phyloP scores from a whole-genome alignment of 1,140 invertebrate genomes.

The Coenobita brevimanus region DNA sequence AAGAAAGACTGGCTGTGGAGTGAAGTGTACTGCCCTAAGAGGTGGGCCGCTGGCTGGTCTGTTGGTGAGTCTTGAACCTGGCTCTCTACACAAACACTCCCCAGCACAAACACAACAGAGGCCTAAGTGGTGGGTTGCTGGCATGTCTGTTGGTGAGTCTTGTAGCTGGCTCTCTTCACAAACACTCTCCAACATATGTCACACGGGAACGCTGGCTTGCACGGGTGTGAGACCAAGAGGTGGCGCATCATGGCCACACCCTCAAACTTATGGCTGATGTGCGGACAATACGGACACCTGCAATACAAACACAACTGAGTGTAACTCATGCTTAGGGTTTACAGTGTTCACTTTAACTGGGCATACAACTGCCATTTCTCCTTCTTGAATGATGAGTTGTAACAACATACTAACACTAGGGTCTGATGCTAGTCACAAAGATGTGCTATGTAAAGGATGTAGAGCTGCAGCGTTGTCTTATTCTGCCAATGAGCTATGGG shows the following conservation, averaged over 20 bases:
- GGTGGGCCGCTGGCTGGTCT: constrained; percentile 16
- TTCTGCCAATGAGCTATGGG: too few species aligned
- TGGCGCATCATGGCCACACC: constrained; percentile 60
- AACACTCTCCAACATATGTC: constrained; percentile 52
- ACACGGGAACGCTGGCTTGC: constrained; percentile 59
- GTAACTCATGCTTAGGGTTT: neutral
- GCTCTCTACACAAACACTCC: constrained; percentile 49
- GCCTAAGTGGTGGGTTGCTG: constrained; percentile 21
- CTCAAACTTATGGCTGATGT: constrained; percentile 50
- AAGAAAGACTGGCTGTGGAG: neutral
- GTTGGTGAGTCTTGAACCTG: constrained; percentile 49
- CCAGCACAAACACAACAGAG: constrained; percentile 20
- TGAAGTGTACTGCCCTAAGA: neutral
- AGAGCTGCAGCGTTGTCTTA: too few species aligned
- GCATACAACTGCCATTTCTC: neutral
- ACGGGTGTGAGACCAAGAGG: constrained; percentile 49
- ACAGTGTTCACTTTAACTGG: too few species aligned
- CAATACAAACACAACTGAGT: neutral
- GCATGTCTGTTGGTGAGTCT: constrained; percentile 44
- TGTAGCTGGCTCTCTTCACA: constrained; percentile 45
- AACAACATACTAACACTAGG: too few species aligned
- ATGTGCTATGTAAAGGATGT: too few species aligned
- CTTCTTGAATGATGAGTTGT: neutral
- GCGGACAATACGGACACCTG: constrained; percentile 62
- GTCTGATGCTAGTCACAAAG: too few species aligned